Base-by-base conservation (phyloP, 1,140 invertebrate genomes). In the Drosophila prosaltans region DNA sequence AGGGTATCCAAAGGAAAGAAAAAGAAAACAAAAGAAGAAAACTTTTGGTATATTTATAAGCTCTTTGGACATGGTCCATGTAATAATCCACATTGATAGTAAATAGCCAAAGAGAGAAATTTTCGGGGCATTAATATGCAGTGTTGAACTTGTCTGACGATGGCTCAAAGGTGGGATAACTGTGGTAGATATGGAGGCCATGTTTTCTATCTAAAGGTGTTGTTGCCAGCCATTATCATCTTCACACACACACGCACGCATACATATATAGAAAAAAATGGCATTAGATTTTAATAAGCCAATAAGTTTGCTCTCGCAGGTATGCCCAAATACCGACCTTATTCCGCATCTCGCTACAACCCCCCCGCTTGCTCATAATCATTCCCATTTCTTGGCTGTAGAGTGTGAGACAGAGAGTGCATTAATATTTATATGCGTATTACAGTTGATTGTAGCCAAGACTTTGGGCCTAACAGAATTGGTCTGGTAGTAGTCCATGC, bases 231-330 rank as follows among this genome's bases (percentile, higher is more conserved):
- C 45, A 51, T 51, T 51, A 64, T 65, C 69, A 82, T 82, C 73
- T 73, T 61, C 54, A 85, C 32, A 36, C 32, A 36, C 32, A 7
- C 32, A 36, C 65, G 66, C 40, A 55, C 61, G 63, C 71, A 65
- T 60, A 43, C 40, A 36, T 30, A 41, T 26, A 54, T 2, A 51
- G 11, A 54, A 51, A 71, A 65, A 66, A 78, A 36, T 55, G 43
- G 65, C 84, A 90, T 89, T 84, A 89, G 78, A 65, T 72, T 90
- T 89, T 89, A 89, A 89, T 89, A 89, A 89, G 84, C 81, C 84
- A 90, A 89, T 89, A 89, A 90, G 84, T 89, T 90, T 84, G 85
- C 84, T 73, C 84, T 73, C 60, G 51, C 58, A 71, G 84, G 84
- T 78, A 82, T 74, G 65, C 71, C 76, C 11, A 60, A 45, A 28